Percentiles rank a stretch among this genome's conserved stretches.
Evolutionary conservation across 2,113 vertebrate species (phyloP).

Genomic region (Tetrax tetrax): DNA sequence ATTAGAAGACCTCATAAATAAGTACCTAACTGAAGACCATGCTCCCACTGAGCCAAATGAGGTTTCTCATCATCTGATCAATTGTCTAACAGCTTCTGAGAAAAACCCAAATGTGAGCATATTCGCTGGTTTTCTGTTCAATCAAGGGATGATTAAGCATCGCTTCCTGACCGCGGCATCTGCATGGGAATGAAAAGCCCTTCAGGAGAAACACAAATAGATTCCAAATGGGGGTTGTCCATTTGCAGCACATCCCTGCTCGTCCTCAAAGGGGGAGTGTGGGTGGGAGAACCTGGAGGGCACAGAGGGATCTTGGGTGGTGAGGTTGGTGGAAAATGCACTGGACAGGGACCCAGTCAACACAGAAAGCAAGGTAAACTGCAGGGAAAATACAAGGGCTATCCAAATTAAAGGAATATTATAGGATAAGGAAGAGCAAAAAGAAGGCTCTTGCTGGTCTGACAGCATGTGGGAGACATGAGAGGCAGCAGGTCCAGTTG

Average conservation of each 20-base stretch:
- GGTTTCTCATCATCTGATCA: slow-evolving; percentile 20
- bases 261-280: fast-evolving
- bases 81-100: not conserved
- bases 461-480: not conserved
- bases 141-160: slow-evolving; percentile 2
- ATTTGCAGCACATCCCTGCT: not conserved
- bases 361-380: not conserved
- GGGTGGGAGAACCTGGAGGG: not conserved
- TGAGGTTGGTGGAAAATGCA: not conserved
- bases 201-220: not conserved
- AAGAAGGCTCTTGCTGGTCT: not conserved
- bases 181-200: not conserved
- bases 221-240: not conserved
- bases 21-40: not conserved
- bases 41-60: not conserved
- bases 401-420: not conserved
- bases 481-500: not conserved
- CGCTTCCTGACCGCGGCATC: not conserved
- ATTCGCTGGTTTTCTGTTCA: not conserved
- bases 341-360: not conserved
- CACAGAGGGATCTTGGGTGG: not conserved
- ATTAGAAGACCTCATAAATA: slow-evolving; percentile 30
- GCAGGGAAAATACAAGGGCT: not conserved
- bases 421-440: not conserved
- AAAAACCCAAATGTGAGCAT: not conserved